Evolutionary conservation across 2,797 vertebrate genomes (phyloP).

Genomic region (Semotilus atromaculatus): DNA sequence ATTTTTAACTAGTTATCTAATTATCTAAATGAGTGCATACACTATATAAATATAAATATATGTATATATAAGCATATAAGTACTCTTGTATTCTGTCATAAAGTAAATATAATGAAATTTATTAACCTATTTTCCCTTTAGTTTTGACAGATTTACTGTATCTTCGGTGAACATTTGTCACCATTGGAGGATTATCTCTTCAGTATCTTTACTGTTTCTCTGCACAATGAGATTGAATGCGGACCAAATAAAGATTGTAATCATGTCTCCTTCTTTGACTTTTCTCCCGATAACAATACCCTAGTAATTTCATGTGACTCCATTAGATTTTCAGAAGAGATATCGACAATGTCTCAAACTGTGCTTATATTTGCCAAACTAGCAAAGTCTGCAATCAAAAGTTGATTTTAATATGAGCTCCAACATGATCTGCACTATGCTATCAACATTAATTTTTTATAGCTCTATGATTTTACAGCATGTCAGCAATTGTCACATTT

Average conservation of each 20-base stretch:
- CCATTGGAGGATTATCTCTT: not conserved
- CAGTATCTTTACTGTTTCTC: not conserved
- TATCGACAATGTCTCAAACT: not conserved
- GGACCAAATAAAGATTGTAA: not conserved
- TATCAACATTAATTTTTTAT: not conserved
- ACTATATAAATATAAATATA: not conserved
- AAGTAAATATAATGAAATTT: not conserved
- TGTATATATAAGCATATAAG: too few relatives aligned
- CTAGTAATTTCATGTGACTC: not conserved
- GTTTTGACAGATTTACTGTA: not conserved
- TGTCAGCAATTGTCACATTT: slow-evolving; percentile 6
- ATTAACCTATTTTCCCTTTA: not conserved
- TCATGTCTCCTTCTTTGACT: not conserved
- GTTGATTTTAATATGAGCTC: not conserved
- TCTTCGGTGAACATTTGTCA: not conserved
- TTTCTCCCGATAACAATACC: not conserved
- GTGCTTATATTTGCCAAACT: not conserved
- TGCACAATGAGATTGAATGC: not conserved
- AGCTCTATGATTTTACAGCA: slow-evolving; percentile 4
- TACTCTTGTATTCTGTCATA: not conserved
- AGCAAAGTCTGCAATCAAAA: not conserved
- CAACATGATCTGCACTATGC: not conserved
- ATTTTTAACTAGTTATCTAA: slow-evolving; percentile 2
- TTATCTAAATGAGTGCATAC: slow-evolving; percentile 5
- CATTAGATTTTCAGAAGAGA: not conserved